Evolutionary conservation across 2,797 vertebrate species (phyloP).

Genomic region (Glyptemys insculpta): DNA sequence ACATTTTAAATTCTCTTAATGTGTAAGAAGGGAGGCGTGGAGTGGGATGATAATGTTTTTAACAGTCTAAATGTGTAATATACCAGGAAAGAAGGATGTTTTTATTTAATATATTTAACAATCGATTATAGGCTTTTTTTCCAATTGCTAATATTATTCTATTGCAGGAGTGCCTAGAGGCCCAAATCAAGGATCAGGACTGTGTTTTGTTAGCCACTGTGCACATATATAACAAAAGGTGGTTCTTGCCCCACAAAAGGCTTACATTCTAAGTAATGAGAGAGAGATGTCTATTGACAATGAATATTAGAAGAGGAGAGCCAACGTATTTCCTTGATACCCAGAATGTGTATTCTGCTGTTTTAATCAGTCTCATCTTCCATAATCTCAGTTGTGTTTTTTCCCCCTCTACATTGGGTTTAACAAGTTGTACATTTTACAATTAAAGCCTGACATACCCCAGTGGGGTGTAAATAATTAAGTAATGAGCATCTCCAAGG

Average conservation of each 20-base stretch:
- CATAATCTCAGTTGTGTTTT: background rate
- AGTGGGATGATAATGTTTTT: slow-evolving; percentile 32
- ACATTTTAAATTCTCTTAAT: slow-evolving; percentile 35
- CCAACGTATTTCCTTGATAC: background rate
- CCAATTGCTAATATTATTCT: background rate
- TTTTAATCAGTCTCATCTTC: slow-evolving; percentile 42
- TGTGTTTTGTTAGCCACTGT: background rate
- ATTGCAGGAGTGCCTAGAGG: background rate
- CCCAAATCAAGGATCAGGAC: background rate
- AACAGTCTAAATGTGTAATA: background rate
- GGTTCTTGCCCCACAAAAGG: slow-evolving; percentile 29
- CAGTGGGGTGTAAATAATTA: background rate
- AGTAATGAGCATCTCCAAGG: background rate
- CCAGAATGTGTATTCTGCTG: background rate
- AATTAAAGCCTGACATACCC: background rate
- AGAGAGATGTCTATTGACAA: slow-evolving; percentile 7
- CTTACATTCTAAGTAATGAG: slow-evolving; percentile 18
- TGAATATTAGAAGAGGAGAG: slow-evolving; percentile 13
- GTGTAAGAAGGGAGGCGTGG: background rate
- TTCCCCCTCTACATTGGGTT: background rate
- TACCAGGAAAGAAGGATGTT: background rate
- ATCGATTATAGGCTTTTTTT: background rate
- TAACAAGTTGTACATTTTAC: background rate
- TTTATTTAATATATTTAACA: slow-evolving; percentile 16
- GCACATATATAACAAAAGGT: background rate